Base-by-base conservation (phyloP, 2,797 vertebrate species). In the Leucoraja ocellata region DNA sequence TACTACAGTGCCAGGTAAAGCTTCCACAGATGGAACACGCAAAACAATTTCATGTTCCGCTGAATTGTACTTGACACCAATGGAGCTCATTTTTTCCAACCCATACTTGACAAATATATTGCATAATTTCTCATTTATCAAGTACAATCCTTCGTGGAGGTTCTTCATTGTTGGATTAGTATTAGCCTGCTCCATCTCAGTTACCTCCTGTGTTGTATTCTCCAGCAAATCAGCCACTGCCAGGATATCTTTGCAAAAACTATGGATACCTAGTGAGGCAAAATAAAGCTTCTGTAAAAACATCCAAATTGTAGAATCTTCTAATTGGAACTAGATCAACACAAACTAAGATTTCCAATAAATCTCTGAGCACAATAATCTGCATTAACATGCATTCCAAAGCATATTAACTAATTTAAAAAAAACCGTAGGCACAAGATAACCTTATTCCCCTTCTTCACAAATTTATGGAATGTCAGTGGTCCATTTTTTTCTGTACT, bases 161-260 rank as follows among this genome's bases (percentile, higher is more conserved):
- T 96, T 96, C 93, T 96, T 94, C 74, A 96, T 94, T 46, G 95
- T 90, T 32, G 96, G 94, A 13, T 96, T 95, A 36, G 84, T 94
- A 0, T 93, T 94, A 14, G 95, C 94, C 0, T 94, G 93, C 18
- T 95, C 95, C 61, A 95, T 95, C 65, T 93, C 23, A 10, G 95
- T 94, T 0, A 96, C 94, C 7, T 94, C 95, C 84, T 94, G 95
- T 0, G 96, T n/a, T 0, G 96, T 96, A 93, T 96, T 96, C 94
- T 98, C 97, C 94, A 98, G 93, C 93, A 98, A 95, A 95, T 98
- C 97, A 80, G 97, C 97, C 6, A 98, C 96, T 90, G 98, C 97
- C 93, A 98, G 97, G 25, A 98, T 95, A 95, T 98, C 97, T 93
- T 96, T 97, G 94, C 98, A 98, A 94, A 98, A 98, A 94, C 97